phyloP scores from a whole-genome alignment of 2,113 vertebrate species.

The Cyphomyrus plagiostoma region DNA sequence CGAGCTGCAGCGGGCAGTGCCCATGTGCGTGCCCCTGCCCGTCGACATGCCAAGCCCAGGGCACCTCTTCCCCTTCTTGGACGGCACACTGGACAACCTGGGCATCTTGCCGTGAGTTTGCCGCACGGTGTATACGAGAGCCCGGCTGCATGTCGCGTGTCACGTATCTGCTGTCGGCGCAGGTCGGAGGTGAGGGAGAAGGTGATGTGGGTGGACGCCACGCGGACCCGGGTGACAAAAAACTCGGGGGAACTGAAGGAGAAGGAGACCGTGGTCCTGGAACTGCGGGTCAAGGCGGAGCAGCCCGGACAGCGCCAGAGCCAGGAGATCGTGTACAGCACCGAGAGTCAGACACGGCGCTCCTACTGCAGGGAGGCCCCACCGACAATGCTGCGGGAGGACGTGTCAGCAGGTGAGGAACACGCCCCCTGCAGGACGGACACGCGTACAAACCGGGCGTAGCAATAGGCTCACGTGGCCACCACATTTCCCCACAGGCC shows the following conservation, averaged over 20 bases:
- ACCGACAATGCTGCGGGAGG: conserved; percentile 55
- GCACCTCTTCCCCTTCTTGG: conserved; percentile 58
- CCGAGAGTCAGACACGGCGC: neutral
- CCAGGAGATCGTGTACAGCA: conserved; percentile 64
- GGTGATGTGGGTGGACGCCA: conserved; percentile 62
- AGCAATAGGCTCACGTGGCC: neutral
- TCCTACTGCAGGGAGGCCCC: conserved; percentile 41
- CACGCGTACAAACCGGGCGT: neutral
- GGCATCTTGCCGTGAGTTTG: conserved; percentile 61
- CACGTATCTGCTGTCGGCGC: neutral
- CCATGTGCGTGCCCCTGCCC: conserved; percentile 53
- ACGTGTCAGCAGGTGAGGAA: conserved; percentile 35
- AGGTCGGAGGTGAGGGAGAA: conserved; percentile 62
- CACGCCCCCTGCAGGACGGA: neutral
- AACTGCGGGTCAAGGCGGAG: conserved; percentile 62
- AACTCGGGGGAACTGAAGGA: conserved; percentile 60
- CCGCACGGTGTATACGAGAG: neutral
- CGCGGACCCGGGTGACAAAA: conserved; percentile 56
- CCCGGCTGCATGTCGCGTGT: neutral
- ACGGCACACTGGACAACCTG: conserved; percentile 59
- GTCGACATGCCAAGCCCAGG: conserved; percentile 45
- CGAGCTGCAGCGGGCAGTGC: conserved; percentile 49
- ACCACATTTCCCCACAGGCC: neutral
- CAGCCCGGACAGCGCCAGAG: conserved; percentile 49
- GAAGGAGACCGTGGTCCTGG: conserved; percentile 58